Evolutionary conservation across 92 coral and sea anemone genomes (phyloP), one percentile per base, ranked within the genome.

Genomic region (Palythoa grandiflora): DNA sequence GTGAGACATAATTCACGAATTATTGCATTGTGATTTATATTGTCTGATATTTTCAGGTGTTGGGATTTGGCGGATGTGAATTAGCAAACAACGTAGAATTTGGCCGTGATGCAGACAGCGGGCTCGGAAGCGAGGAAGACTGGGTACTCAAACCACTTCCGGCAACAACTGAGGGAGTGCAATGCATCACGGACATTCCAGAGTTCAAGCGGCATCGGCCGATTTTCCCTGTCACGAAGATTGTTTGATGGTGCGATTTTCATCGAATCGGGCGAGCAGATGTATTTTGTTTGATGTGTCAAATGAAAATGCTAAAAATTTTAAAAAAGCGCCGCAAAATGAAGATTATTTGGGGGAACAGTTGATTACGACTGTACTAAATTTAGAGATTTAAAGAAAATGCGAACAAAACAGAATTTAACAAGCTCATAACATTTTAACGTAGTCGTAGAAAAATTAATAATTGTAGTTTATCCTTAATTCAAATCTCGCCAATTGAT

Each of bases 171-270:
- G 87, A 88, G 14, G 89, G 90, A 19, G 81, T 88, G 77, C 53
- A 35, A 1, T 93, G 93, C 87, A 90, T 95, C 36, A 79, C 76
- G 19, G 91, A 93, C 89, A 93, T 93, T 68, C 89, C 92, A 1
- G 94, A 89, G 38, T 95, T 95, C 73, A 95, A 95, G 83, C 93
- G 92, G 55, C 59, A 91, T 36, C 88, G 98, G 70, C 94, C 96
- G 4, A 78, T 93, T 40, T 95, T 68, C 73, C 94, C 98, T 20
- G 98, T 95, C 19, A 83, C 88, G 11, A 93, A 93, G 84, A 91
- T 95, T 50, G 77, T 48, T 73, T 93, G 76, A 91, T 70, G 47
- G 5, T 6, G 38, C 65, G 16, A 13, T 10, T 59, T 14, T 59
- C 19, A 13, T 59, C 19, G 16, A 17, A 3, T 59, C 28, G 28